Percentiles rank a stretch among this genome's conserved stretches.
Conservation (phyloP, 1,140 invertebrate species). For the Euwallacea fornicatus region DNA sequence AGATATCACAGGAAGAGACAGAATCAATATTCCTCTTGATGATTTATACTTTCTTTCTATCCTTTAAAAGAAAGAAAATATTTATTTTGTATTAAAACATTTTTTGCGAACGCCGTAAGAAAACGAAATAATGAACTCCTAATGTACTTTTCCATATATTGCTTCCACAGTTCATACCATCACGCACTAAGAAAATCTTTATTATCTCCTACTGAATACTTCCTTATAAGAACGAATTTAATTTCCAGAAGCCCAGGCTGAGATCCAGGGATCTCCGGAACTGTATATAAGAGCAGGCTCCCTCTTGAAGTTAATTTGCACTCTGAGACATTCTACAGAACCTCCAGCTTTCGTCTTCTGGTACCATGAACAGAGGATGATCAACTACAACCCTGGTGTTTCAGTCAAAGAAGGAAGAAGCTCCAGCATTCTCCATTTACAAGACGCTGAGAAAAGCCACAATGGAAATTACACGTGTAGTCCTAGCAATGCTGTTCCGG, state of each 20-base stretch:
- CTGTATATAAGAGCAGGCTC: slow-evolving; percentile 75
- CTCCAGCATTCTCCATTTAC: slow-evolving; percentile 60
- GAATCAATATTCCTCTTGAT: no score
- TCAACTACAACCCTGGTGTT: slow-evolving; percentile 67
- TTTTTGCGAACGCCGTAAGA: no score
- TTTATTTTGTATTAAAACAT: no score
- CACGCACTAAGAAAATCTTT: no score
- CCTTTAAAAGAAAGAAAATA: no score
- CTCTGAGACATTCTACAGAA: slow-evolving; percentile 70
- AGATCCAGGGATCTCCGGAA: slow-evolving; percentile 75
- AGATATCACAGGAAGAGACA: no score
- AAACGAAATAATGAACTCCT: no score
- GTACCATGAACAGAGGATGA: slow-evolving; percentile 74
- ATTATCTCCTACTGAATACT: no score
- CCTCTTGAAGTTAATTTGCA: slow-evolving; percentile 70
- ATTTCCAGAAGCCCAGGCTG: slow-evolving; percentile 68
- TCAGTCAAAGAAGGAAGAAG: slow-evolving; percentile 55
- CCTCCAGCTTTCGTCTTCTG: slow-evolving; percentile 78
- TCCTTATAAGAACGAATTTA: no score
- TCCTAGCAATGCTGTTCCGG: slow-evolving; percentile 68
- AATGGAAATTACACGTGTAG: slow-evolving; percentile 71
- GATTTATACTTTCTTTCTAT: no score
- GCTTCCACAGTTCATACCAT: no score
- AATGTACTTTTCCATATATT: no score
- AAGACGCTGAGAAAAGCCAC: slow-evolving; percentile 60